Evolutionary conservation across 2,113 vertebrate species (phyloP).

Genomic region (Dasyornis broadbenti): DNA sequence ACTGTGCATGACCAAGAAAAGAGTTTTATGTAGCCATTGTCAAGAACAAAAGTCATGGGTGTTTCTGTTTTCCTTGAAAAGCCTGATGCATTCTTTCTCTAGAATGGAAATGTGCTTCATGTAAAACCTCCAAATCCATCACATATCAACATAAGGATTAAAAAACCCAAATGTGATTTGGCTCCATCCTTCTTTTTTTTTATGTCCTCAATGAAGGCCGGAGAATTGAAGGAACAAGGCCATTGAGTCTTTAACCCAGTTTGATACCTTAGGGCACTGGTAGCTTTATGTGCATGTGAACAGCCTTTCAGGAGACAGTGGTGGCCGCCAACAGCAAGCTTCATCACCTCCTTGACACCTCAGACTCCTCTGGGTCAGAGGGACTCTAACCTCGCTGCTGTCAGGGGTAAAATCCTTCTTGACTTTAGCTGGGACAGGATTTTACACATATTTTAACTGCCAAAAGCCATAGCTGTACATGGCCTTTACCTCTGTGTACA

Average conservation of each 20-base stretch:
- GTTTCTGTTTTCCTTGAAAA: background rate
- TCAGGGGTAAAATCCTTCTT: background rate
- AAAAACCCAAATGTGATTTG: background rate
- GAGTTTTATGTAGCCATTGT: background rate
- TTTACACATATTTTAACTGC: background rate
- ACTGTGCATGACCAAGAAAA: background rate
- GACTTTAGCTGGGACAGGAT: background rate
- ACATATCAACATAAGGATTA: background rate
- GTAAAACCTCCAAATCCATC: background rate
- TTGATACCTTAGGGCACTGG: background rate
- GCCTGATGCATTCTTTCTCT: background rate
- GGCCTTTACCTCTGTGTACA: background rate
- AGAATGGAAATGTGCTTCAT: background rate
- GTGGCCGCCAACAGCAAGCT: background rate
- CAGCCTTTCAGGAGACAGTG: background rate
- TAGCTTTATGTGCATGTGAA: background rate
- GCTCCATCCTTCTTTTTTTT: background rate
- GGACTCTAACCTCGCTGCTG: background rate
- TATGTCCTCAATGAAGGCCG: accelerated
- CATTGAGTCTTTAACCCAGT: background rate
- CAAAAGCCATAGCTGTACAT: background rate
- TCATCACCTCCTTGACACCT: background rate
- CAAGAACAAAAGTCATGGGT: background rate
- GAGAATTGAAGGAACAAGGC: background rate
- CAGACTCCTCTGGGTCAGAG: background rate